Percentiles rank a stretch among this genome's conserved stretches.
Evolutionary conservation across 2,888 invertebrate species (phyloP).

Genomic region (Andrena haemorrhoa): DNA sequence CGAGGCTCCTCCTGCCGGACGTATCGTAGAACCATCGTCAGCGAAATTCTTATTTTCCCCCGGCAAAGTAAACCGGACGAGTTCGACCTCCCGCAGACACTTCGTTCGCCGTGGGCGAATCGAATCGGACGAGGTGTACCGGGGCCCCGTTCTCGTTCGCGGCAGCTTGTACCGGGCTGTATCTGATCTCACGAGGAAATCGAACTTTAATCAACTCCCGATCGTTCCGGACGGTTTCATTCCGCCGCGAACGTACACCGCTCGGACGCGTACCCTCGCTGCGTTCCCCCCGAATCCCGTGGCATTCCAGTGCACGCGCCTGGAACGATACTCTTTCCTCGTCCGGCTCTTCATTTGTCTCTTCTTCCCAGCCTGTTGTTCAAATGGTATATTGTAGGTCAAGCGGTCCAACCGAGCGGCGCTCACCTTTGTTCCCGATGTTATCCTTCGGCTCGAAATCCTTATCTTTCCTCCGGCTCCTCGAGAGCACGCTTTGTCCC

Average conservation of each 20-base stretch:
- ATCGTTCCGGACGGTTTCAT: constrained; percentile 3
- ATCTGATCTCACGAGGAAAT: constrained; percentile 29
- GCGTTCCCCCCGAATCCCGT: constrained; percentile 50
- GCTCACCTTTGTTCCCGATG: constrained; percentile 29
- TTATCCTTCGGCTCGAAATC: constrained; percentile 22
- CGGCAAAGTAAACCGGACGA: constrained; percentile 1
- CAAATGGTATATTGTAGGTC: constrained; percentile 47
- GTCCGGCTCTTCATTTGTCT: constrained; percentile 52
- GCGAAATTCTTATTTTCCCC: constrained; percentile 19
- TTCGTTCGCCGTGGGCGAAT: constrained; percentile 18
- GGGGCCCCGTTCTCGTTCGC: constrained; percentile 7
- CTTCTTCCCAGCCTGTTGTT: constrained; percentile 6
- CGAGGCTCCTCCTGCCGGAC: neutral
- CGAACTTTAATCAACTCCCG: constrained; percentile 31
- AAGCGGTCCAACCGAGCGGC: constrained; percentile 18
- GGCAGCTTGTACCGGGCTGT: neutral
- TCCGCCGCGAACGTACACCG: constrained; percentile 1
- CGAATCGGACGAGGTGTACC: constrained; percentile 16
- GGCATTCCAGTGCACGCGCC: neutral
- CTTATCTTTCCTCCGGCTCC: constrained; percentile 18
- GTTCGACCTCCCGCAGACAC: constrained; percentile 14
- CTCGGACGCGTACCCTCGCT: constrained; percentile 31
- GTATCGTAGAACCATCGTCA: neutral
- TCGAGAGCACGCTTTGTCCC: constrained; percentile 4
- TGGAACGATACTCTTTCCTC: constrained; percentile 18